Evolutionary conservation across 2,113 vertebrate species (phyloP).

Genomic region (Sprattus sprattus): DNA sequence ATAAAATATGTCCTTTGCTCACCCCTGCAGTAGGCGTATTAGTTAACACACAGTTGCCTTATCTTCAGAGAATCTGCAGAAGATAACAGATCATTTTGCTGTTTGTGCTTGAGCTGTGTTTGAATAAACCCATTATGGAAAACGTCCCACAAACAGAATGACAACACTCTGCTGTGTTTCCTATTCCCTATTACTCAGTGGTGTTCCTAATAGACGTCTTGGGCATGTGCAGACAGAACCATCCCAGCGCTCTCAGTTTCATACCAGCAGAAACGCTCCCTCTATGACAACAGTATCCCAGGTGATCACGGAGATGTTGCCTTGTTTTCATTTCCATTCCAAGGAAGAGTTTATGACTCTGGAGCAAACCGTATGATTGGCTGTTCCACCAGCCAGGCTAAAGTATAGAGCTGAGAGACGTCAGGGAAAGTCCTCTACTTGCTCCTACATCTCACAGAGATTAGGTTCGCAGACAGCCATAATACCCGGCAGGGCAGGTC

Average conservation of each 20-base stretch:
- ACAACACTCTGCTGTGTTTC: not conserved
- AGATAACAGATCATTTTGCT: no score
- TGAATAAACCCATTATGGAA: not conserved
- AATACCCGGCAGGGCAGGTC: constrained; percentile 7
- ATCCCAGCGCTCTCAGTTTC: not conserved
- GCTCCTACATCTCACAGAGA: not conserved
- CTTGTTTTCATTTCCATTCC: not conserved
- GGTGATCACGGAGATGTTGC: not conserved
- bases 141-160: not conserved
- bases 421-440: constrained; percentile 25
- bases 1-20: not conserved
- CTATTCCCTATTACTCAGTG: not conserved
- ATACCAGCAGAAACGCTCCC: not conserved
- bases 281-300: not conserved
- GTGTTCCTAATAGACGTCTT: not conserved
- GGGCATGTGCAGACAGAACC: constrained; percentile 5
- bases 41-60: not conserved
- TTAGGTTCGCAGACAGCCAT: not conserved
- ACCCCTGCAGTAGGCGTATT: not conserved
- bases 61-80: not conserved
- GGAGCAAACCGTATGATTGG: not conserved
- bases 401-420: constrained; percentile 28
- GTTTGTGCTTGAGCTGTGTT: not conserved
- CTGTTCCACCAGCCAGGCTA: not conserved
- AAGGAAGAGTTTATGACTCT: not conserved